Evolutionary conservation across 1,140 invertebrate genomes (phyloP).

Genomic region (Branchinecta lynchi): DNA sequence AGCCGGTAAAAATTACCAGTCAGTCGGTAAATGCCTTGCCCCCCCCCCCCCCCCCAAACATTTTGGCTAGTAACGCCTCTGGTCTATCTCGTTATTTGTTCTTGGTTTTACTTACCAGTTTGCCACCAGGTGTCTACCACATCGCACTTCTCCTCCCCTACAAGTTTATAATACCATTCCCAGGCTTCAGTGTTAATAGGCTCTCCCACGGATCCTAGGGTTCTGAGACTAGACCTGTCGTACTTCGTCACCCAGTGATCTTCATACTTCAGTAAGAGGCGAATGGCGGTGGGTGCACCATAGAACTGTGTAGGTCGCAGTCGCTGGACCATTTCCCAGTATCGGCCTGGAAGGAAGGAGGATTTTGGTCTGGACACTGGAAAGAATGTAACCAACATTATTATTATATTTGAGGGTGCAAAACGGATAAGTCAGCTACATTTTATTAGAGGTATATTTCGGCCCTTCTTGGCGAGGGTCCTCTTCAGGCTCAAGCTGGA

Average conservation of each 20-base stretch:
- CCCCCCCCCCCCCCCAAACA: too few species aligned
- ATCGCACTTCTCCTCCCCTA: slow-evolving; percentile 41
- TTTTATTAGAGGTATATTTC: too few species aligned
- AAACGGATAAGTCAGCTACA: too few species aligned
- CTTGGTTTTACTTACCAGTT: slow-evolving; percentile 37
- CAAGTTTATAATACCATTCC: slow-evolving; percentile 38
- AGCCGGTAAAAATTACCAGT: too few species aligned
- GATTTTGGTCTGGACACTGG: too few species aligned
- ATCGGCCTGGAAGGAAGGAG: slow-evolving; percentile 31
- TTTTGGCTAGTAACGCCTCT: too few species aligned
- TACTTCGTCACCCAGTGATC: slow-evolving; percentile 54
- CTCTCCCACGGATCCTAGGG: slow-evolving; percentile 41
- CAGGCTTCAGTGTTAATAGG: slow-evolving; percentile 42
- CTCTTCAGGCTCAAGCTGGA: too few species aligned
- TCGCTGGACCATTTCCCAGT: slow-evolving; percentile 39
- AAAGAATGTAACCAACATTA: too few species aligned
- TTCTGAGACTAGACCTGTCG: slow-evolving; percentile 34
- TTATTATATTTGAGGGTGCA: too few species aligned
- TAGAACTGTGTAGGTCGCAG: slow-evolving; percentile 39
- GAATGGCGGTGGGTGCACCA: slow-evolving; percentile 38
- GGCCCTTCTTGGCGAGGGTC: too few species aligned
- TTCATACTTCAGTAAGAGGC: slow-evolving; percentile 44
- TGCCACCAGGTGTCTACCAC: slow-evolving; percentile 99
- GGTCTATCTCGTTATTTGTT: too few species aligned
- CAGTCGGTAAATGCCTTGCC: too few species aligned